Evolutionary conservation across 2,113 vertebrate genomes (phyloP).

Genomic region (Eulemur rufifrons): DNA sequence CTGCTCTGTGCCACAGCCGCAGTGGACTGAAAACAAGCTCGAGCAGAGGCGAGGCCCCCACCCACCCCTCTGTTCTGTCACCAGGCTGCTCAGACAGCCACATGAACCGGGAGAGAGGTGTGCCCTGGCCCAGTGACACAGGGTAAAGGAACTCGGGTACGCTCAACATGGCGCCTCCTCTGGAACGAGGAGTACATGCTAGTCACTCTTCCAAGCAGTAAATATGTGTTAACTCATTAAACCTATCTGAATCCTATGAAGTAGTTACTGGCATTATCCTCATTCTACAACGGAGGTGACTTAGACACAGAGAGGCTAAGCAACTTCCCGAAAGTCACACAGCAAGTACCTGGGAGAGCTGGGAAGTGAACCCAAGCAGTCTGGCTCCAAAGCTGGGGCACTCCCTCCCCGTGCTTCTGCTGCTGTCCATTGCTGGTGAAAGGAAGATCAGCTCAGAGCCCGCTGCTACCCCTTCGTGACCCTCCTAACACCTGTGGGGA

Average conservation of each 20-base stretch:
- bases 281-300: not conserved
- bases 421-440: not conserved
- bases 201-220: not conserved
- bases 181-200: not conserved
- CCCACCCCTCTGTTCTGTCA: not conserved
- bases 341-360: not conserved
- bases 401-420: not conserved
- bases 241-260: not conserved
- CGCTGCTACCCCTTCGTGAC: rapidly evolving
- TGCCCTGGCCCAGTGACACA: not conserved
- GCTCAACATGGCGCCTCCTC: rapidly evolving
- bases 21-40: not conserved
- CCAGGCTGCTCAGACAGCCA: not conserved
- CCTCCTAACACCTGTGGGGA: not conserved
- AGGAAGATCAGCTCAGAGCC: not conserved
- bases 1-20: not conserved
- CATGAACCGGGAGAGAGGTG: not conserved
- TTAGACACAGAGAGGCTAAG: not conserved
- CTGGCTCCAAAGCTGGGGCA: not conserved
- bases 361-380: not conserved
- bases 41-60: not conserved
- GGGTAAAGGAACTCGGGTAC: not conserved
- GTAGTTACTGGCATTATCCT: not conserved
- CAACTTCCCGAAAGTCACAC: not conserved
- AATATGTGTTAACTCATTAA: not conserved